Percentiles rank a stretch among this genome's conserved stretches.
Evolutionary conservation across 2,113 vertebrate species (phyloP).

Genomic region (Lepus europaeus): DNA sequence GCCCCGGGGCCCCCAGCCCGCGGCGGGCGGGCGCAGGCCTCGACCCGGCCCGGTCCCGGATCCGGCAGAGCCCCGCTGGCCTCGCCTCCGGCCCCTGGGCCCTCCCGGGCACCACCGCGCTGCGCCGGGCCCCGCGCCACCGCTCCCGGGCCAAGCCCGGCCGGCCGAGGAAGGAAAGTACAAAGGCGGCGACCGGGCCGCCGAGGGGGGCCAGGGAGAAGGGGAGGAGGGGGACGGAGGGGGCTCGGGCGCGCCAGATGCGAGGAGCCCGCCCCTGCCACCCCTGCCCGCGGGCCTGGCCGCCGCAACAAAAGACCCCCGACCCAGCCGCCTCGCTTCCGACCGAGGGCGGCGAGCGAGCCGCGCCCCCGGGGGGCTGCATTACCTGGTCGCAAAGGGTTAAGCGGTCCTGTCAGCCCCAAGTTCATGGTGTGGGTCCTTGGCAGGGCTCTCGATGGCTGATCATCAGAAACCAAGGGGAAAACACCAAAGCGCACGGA

Average conservation of each 20-base stretch:
- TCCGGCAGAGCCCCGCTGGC: background rate
- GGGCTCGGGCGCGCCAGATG: background rate
- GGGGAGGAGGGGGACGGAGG: background rate
- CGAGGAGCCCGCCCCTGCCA: constrained; percentile 47
- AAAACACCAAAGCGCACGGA: constrained; percentile 13
- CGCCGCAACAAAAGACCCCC: constrained; percentile 78
- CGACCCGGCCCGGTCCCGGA: background rate
- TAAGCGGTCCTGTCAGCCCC: constrained; percentile 72
- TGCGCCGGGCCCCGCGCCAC: background rate
- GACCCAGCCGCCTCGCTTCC: constrained; percentile 35
- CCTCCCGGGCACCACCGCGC: constrained; percentile 1
- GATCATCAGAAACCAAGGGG: background rate
- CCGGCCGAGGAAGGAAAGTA: constrained; percentile 56
- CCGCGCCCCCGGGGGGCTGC: constrained; percentile 44
- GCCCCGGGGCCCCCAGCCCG: background rate
- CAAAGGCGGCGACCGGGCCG: constrained; percentile 72
- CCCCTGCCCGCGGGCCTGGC: constrained; percentile 42
- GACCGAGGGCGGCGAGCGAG: background rate
- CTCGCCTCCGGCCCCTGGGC: too few relatives aligned
- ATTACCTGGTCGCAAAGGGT: constrained; percentile 78
- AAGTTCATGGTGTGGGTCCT: constrained; percentile 78
- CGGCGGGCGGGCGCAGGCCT: background rate
- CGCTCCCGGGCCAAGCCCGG: background rate
- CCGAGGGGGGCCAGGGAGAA: background rate
- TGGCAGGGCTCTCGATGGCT: constrained; percentile 2